Base-by-base conservation (phyloP, 2,888 invertebrate species). In the Mesodorylaimus sp. region DNA sequence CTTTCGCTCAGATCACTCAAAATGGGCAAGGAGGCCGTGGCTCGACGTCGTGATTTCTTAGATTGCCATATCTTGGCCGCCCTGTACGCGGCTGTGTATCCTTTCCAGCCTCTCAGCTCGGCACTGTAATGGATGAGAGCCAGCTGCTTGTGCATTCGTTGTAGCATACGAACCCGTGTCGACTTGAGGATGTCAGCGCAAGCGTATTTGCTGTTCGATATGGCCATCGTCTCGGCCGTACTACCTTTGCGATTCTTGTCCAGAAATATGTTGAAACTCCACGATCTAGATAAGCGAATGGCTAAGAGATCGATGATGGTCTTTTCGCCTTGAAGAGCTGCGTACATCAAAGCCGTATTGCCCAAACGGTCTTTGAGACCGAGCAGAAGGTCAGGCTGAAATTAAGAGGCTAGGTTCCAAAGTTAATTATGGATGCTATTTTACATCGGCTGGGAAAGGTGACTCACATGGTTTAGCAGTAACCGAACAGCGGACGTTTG, bases 311-410 rank as follows among this genome's bases (percentile, higher is more conserved):
- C n/a, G 1, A 44, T 28, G 39, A 52, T 41, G 13, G 28, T 25
- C 36, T 36, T 26, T 43, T 52, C 39, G 27, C 46, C 46, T 29
- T 45, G 26, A 27, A 46, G 23, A 16, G 45, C 49, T 13, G 52
- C 52, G 47, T 52, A 52, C 46, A 52, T 50, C 36, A 52, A 29
- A 26, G 47, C 49, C 43, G 45, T 52, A 44, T n/a, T n/a, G n/a
- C n/a, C n/a, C n/a, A n/a, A n/a, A n/a, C n/a, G n/a, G n/a, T n/a
- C n/a, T n/a, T n/a, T 52, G n/a, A n/a, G n/a, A n/a, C n/a, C n/a
- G n/a, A n/a, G n/a, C n/a, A n/a, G n/a, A n/a, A n/a, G n/a, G n/a
- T n/a, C n/a, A n/a, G n/a, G n/a, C n/a, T n/a, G n/a, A n/a, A n/a
- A n/a, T n/a, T n/a, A n/a, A n/a, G n/a, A n/a, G n/a, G n/a, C n/a